These are phyloP conservation scores for Micrasema longulum DNA, from an alignment of 1,140 invertebrate species.

Conservation along the genomic window DNA sequence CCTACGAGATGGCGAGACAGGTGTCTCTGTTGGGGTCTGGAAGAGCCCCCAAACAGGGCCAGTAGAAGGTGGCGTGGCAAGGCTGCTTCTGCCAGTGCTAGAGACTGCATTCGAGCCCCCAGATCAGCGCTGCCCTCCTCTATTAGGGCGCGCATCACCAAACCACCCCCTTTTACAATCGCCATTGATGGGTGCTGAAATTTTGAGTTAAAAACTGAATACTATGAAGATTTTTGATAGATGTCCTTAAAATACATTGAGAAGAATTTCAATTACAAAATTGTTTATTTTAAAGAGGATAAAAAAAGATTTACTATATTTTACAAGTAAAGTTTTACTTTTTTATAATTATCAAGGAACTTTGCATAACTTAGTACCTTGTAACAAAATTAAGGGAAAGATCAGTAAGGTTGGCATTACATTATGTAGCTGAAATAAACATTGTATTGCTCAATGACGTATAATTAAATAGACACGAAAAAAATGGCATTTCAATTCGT, in stretches of 20 bases:
- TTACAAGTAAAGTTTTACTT: neutral
- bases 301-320: neutral
- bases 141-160: slow-evolving; percentile 97
- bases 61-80: slow-evolving; percentile 92
- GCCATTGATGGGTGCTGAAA: slow-evolving; percentile 93
- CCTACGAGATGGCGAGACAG: slow-evolving; percentile 95
- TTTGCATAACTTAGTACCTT: neutral
- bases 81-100: slow-evolving; percentile 97
- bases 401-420: too few species aligned
- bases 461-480: too few species aligned
- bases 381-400: too few species aligned
- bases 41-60: slow-evolving; percentile 78
- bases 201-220: neutral
- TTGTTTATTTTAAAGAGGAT: neutral
- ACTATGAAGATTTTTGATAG: neutral
- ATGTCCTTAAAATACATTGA: neutral
- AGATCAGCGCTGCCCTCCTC: slow-evolving; percentile 95
- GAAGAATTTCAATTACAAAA: too few species aligned
- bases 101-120: slow-evolving; percentile 93
- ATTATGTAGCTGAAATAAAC: too few species aligned
- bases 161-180: slow-evolving; percentile 96
- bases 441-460: too few species aligned
- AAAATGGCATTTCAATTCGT: too few species aligned
- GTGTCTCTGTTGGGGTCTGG: slow-evolving; percentile 78
- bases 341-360: neutral